Conservation (phyloP, 2,888 invertebrate genomes). For the Xestia rhomboidea region DNA sequence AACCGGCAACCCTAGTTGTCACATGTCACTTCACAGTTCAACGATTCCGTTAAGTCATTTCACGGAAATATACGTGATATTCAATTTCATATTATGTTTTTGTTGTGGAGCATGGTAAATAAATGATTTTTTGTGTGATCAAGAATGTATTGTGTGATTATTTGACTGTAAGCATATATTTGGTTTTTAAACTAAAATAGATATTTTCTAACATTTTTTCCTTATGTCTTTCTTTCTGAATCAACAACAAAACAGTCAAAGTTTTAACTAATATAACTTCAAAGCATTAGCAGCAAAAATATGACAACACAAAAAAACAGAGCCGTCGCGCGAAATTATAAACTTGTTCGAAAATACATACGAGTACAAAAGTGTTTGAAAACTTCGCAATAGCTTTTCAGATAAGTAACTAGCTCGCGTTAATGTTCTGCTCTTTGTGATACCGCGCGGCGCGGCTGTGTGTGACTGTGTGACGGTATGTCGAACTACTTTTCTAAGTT, state of each 20-base stretch:
- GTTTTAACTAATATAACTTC: constrained; percentile 6
- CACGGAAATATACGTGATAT: not conserved
- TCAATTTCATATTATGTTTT: not conserved
- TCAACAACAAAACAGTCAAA: constrained; percentile 3
- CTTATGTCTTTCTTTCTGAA: not conserved
- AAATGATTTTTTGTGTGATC: not conserved
- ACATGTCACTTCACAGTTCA: constrained; percentile 50
- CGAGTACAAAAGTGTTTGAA: constrained; percentile 76
- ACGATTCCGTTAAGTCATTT: constrained; percentile 27
- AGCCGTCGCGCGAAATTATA: constrained; percentile 72
- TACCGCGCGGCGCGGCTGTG: constrained; percentile 76
- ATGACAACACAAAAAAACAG: constrained; percentile 11
- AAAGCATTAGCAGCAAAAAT: constrained; percentile 8
- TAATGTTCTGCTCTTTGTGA: constrained; percentile 88
- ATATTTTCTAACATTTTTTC: not conserved
- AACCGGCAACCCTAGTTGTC: constrained; percentile 27
- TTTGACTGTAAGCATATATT: not conserved
- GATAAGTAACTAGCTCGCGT: constrained; percentile 86
- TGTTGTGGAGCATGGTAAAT: not conserved
- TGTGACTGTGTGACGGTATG: constrained; percentile 76
- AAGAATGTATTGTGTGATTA: not conserved
- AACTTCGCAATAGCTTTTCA: constrained; percentile 86
- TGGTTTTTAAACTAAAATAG: not conserved
- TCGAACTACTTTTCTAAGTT: constrained; percentile 87
- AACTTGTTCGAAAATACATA: constrained; percentile 78